A percentile compares a stretch with the other conserved stretches of the same genome.
Conservation (phyloP, 1,140 invertebrate species). For the Galleria mellonella region DNA sequence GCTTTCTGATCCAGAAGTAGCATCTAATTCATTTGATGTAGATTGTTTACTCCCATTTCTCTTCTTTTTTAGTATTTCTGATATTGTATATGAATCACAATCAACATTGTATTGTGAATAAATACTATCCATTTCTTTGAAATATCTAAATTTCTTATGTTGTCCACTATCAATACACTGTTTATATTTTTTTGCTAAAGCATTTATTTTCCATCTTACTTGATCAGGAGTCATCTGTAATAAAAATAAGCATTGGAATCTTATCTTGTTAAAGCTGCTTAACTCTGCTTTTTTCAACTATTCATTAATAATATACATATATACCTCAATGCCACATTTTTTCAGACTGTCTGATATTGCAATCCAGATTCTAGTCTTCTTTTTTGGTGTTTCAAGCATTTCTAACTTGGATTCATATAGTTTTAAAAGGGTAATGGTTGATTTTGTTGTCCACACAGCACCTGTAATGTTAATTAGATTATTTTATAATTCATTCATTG, state of each 20-base stretch:
- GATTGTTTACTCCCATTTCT: conserved; percentile 9
- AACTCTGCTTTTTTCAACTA: no score
- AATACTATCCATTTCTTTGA: conserved; percentile 30
- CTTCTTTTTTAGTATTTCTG: conserved; percentile 21
- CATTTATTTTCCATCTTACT: conserved; percentile 39
- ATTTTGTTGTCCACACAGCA: conserved; percentile 32
- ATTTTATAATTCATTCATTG: no score
- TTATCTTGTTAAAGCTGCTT: no score
- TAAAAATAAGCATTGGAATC: background rate
- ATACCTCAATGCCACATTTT: conserved; percentile 31
- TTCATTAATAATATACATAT: background rate
- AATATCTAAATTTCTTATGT: conserved; percentile 23
- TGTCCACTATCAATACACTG: conserved; percentile 26
- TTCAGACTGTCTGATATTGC: conserved; percentile 34
- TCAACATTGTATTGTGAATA: conserved; percentile 31
- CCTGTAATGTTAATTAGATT: conserved; percentile 11
- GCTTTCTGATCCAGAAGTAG: no score
- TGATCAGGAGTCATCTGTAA: conserved; percentile 31
- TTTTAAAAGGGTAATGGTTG: conserved; percentile 25
- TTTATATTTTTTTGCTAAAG: conserved; percentile 35
- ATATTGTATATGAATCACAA: conserved; percentile 19
- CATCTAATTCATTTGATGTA: no score
- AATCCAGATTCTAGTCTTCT: conserved; percentile 36
- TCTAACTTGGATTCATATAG: conserved; percentile 34
- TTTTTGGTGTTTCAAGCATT: conserved; percentile 37